Conservation (phyloP, 2,113 vertebrate genomes). For the Perccottus glenii region DNA sequence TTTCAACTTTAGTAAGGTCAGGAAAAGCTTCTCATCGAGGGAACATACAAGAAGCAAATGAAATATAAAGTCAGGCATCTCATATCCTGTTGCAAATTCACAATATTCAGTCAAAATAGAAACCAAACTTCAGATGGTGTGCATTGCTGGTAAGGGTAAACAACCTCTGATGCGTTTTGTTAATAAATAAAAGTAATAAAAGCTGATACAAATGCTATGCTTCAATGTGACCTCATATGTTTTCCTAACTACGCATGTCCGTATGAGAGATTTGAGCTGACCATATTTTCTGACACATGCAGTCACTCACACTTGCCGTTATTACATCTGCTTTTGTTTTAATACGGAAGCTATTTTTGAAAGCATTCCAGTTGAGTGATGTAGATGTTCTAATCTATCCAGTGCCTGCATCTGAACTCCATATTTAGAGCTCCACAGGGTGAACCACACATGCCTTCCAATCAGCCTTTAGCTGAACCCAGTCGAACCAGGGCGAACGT, state of each 20-base stretch:
- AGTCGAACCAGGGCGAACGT: constrained; percentile 33
- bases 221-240: not conserved
- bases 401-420: constrained; percentile 70
- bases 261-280: not conserved
- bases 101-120: constrained; percentile 40
- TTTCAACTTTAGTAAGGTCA: constrained; percentile 19
- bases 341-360: constrained; percentile 82
- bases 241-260: not conserved
- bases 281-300: constrained; percentile 23
- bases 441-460: constrained; percentile 70
- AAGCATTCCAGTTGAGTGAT: constrained; percentile 82
- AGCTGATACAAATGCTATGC: not conserved
- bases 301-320: constrained; percentile 19
- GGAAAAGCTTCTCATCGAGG: not conserved
- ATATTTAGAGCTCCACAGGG: constrained; percentile 80
- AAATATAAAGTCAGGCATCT: constrained; percentile 18
- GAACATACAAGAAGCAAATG: constrained; percentile 3
- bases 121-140: constrained; percentile 27
- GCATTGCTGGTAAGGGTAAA: constrained; percentile 30
- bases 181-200: constrained; percentile 6
- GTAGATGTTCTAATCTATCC: constrained; percentile 70
- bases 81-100: constrained; percentile 16
- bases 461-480: constrained; percentile 58
- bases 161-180: constrained; percentile 12
- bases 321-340: constrained; percentile 74